Evolutionary conservation across 2,888 invertebrate genomes (phyloP), one percentile per base, ranked within the genome.

Genomic region (Nomada fucata): DNA sequence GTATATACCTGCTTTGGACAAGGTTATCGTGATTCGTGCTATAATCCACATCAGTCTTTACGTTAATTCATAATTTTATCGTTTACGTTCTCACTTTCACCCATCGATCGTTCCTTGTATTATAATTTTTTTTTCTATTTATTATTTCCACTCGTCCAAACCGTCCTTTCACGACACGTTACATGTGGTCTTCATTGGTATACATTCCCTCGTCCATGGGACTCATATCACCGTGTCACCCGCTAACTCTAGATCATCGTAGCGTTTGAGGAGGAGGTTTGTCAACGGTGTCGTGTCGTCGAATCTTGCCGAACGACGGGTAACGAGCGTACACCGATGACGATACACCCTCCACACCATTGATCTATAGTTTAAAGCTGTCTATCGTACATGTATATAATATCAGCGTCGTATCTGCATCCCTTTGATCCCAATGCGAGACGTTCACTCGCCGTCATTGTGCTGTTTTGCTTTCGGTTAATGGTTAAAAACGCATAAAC

Each of bases 1-100:
- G 60, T 71, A 68, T 69, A 61, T 69, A 61, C 74, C 84, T 59
- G 88, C 89, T 83, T 89, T 80, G 73, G 76, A 83, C 42, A 77
- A 75, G 84, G 84, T 86, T 77, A 81, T 74, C 76, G 61, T 73
- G 44, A 59, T 61, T 64, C 59, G 53, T 61, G 74, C 23, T 64
- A 78, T 57, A 59, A 79, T 47, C 68, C 69, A 11, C 52, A 59
- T 68, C 29, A 11, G 60, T 69, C 18, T 52, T 75, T 76, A 4
- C 3, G 74, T 70, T 60, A 67, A 70, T 79, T 85, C 63, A 26
- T 55, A 13, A 64, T 69, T 70, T 61, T 61, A 55, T 57, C 23
- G 23, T 44, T 63, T 36, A 13, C 9, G n/a, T 36, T 60, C 29
- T 15, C 29, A 60, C 36, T 29, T 29, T 18, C 36, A 60, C 15